Evolutionary conservation across 2,797 vertebrate species (phyloP), one percentile per base, ranked within the genome.

Genomic region (Hydrophis major): DNA sequence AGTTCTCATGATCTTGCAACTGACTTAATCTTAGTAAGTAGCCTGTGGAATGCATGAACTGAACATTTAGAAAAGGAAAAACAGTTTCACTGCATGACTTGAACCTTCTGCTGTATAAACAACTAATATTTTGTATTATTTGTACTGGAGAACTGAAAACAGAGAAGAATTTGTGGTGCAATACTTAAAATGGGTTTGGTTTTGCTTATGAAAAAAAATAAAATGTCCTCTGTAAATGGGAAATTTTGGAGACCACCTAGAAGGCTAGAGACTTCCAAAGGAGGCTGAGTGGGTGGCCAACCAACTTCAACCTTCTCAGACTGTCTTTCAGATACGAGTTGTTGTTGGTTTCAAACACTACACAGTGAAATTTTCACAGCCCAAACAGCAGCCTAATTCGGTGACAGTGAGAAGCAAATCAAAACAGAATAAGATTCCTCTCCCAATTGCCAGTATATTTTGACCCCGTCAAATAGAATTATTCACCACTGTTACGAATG

Each of bases 71-170:
- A 59, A 86, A 86, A 60, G 37, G 50, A 90, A 90, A 60, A 28
- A 59, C 89, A 59, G 25, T 14, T 61, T 91, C 28, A 37, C 14
- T n/a, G 20, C 14, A 37, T 61, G n/a, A 37, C 37, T 91, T 4
- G 4, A 50, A 53, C 8, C 50, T 47, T 10, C 86, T 32, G 37
- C 55, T 55, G 60, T 55, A 18, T 74, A 61, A 27, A 87, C 53
- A 83, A 2, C 25, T 55, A 63, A 59, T 16, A 18, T 83, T 91
- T 86, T 22, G 32, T 25, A 87, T 91, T 89, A 92, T 94, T 94
- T 94, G 90, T 87, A 55, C 10, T 74, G n/a, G 92, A 93, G 60
- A 91, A 91, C 13, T 94, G 90, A 91, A 94, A 94, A 91, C 60
- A 74, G 92, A 92, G 57, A 86, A 78, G 53, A 56, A 74, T 89